phyloP scores from a whole-genome alignment of 1,140 invertebrate genomes.

The Andrena cerasifolii region DNA sequence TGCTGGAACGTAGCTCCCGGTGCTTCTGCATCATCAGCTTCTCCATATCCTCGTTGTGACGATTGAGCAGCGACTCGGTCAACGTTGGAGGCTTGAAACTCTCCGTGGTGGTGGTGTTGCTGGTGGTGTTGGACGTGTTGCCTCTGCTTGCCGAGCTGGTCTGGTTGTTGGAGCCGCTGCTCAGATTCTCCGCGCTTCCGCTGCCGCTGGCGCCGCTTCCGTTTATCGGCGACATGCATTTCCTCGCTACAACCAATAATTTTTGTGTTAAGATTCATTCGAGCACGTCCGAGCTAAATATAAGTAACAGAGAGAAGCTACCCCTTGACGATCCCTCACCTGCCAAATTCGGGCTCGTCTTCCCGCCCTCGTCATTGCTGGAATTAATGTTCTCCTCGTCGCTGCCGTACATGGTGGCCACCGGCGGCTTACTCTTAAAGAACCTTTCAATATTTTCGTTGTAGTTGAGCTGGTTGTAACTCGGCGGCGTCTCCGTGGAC shows the following conservation, averaged over 20 bases:
- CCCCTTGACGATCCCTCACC: constrained; percentile 47
- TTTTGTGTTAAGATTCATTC: no score
- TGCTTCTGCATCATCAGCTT: constrained; percentile 89
- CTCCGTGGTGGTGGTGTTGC: constrained; percentile 56
- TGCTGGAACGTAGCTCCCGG: constrained; percentile 84
- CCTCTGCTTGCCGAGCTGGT: constrained; percentile 73
- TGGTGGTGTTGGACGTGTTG: constrained; percentile 64
- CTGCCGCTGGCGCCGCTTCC: constrained; percentile 83
- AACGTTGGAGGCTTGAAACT: constrained; percentile 83
- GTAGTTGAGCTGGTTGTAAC: constrained; percentile 94
- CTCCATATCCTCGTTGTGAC: constrained; percentile 91
- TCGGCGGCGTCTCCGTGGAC: constrained; percentile 91
- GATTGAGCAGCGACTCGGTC: constrained; percentile 86
- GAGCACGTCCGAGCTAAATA: no score
- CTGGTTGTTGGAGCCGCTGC: constrained; percentile 81
- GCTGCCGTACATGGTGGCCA: constrained; percentile 79
- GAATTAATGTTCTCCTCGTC: constrained; percentile 75
- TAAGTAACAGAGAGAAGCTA: not conserved
- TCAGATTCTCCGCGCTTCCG: constrained; percentile 84
- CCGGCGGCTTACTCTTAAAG: constrained; percentile 91
- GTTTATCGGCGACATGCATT: constrained; percentile 80
- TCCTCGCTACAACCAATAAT: constrained; percentile 71
- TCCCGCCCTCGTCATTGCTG: constrained; percentile 69
- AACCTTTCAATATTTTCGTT: constrained; percentile 93
- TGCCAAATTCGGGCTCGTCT: constrained; percentile 51